Conservation (phyloP, 53 echinoderm and acorn worm genomes). For the Paracentrotus lividus region DNA sequence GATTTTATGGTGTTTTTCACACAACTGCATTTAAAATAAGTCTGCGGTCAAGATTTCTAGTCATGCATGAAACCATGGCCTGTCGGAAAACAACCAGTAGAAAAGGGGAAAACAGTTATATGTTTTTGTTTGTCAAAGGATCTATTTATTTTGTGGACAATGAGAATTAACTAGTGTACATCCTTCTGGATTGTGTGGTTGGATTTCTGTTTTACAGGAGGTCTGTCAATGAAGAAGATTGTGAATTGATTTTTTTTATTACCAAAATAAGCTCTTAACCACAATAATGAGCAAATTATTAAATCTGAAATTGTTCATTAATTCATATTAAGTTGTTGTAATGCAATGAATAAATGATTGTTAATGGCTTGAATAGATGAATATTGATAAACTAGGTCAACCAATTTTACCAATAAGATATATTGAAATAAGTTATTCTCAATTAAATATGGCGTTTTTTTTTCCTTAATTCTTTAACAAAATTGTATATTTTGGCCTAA, state of each 20-base stretch:
- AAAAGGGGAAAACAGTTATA: conserved; percentile 40
- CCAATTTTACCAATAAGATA: no score
- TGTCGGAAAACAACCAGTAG: neutral
- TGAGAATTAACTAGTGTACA: neutral
- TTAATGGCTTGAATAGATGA: neutral
- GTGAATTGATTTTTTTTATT: neutral
- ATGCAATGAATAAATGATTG: neutral
- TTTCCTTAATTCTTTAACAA: no score
- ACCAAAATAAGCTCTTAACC: neutral
- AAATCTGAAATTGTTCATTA: neutral
- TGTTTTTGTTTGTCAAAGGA: conserved; percentile 18
- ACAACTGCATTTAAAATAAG: conserved; percentile 29
- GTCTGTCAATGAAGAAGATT: neutral
- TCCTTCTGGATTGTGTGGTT: conserved; percentile 19
- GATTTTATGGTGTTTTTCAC: conserved; percentile 32
- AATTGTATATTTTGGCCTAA: no score
- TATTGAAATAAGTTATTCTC: no score
- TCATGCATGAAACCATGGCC: conserved; percentile 51
- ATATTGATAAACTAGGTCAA: neutral
- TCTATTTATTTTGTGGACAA: conserved; percentile 13
- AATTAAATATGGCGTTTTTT: no score
- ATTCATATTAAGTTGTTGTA: neutral
- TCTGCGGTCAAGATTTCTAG: conserved; percentile 29
- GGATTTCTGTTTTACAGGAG: neutral
- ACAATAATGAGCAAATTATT: neutral